Percentiles rank a stretch among this genome's conserved stretches.
Conservation (phyloP, 1,140 invertebrate genomes). For the Drosophila ficusphila region DNA sequence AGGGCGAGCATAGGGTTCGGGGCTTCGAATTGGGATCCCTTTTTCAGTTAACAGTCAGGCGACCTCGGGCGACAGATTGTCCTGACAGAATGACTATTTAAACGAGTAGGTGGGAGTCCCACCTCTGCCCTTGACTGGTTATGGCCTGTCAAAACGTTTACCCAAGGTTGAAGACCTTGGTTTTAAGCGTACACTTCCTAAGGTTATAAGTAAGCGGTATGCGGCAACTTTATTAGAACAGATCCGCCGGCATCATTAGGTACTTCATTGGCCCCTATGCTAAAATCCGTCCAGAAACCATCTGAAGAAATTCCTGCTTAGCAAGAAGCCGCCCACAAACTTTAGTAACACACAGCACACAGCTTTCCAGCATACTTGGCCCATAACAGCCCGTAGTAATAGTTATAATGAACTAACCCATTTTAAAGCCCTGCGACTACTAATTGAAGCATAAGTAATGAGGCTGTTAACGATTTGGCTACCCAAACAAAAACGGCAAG, state of each 20-base stretch:
- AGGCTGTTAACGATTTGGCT: slow-evolving; percentile 47
- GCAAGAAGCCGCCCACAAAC: neutral
- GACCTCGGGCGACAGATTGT: slow-evolving; percentile 17
- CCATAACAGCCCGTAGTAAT: slow-evolving; percentile 22
- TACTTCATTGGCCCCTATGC: too few species aligned
- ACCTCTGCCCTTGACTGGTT: slow-evolving; percentile 33
- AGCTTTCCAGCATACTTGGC: neutral
- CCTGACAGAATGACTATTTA: neutral
- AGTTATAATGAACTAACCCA: slow-evolving; percentile 53
- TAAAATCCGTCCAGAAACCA: neutral
- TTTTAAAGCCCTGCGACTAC: slow-evolving; percentile 34
- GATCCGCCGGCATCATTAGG: too few species aligned
- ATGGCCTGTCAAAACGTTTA: slow-evolving; percentile 9
- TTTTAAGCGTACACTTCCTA: neutral
- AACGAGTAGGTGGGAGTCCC: neutral
- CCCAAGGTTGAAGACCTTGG: neutral
- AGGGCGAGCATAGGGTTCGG: neutral
- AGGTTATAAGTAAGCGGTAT: too few species aligned
- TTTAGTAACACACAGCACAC: neutral
- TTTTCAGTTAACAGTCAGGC: slow-evolving; percentile 17
- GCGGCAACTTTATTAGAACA: too few species aligned
- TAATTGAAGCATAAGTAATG: slow-evolving; percentile 69
- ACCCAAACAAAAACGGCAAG: neutral
- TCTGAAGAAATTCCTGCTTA: neutral
- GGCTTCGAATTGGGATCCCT: neutral